phyloP scores from a whole-genome alignment of 2,113 vertebrate species.

The Cavia aperea region DNA sequence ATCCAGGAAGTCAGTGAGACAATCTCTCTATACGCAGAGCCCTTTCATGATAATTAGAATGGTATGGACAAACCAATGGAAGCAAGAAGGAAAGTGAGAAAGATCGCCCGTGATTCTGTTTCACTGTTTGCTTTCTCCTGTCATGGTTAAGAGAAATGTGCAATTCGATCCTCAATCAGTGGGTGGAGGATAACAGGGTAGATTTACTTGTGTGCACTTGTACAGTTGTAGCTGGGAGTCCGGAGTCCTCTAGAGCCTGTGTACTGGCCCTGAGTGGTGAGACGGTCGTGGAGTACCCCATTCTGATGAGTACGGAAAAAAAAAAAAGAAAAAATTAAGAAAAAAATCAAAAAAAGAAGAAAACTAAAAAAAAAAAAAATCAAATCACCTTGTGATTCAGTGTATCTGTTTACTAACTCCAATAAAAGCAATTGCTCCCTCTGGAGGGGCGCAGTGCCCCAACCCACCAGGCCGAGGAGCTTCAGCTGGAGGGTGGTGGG shows the following conservation, averaged over 20 bases:
- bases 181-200: conserved; percentile 88
- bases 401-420: conserved; percentile 88
- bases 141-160: conserved; percentile 86
- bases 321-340: conserved; percentile 32
- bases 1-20: conserved; percentile 84
- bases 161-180: conserved; percentile 84
- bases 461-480: conserved; percentile 70
- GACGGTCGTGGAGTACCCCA: conserved; percentile 81
- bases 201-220: conserved; percentile 87
- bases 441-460: conserved; percentile 74
- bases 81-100: conserved; percentile 83
- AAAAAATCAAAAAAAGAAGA: conserved; percentile 55
- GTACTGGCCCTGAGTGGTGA: conserved; percentile 81
- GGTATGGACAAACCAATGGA: conserved; percentile 83
- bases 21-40: conserved; percentile 81
- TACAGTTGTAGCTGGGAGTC: conserved; percentile 88
- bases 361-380: conserved; percentile 55
- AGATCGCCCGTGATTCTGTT: conserved; percentile 81
- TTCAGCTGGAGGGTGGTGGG: conserved; percentile 46
- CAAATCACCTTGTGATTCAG: conserved; percentile 86
- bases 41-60: conserved; percentile 83
- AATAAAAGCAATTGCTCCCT: conserved; percentile 86
- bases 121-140: conserved; percentile 86
- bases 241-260: conserved; percentile 85
- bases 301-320: conserved; percentile 75